Percentiles rank a stretch among this genome's conserved stretches.
Conservation (phyloP, 2,888 invertebrate species). For the Celastrina argiolus region DNA sequence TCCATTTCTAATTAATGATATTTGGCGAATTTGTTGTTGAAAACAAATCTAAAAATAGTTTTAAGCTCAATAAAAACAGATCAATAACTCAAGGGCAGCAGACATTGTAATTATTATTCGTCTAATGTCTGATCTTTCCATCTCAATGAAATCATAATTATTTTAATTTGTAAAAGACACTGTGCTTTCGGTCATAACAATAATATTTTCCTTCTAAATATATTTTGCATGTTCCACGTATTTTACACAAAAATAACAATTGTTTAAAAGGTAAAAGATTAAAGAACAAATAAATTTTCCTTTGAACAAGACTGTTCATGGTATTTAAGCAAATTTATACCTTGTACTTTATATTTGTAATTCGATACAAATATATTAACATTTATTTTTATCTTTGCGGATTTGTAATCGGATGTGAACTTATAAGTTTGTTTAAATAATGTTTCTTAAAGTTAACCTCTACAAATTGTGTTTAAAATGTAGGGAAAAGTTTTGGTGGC, state of each 20-base stretch:
- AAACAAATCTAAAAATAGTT: conserved; percentile 6
- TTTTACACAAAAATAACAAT: not conserved
- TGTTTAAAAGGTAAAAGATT: conserved; percentile 3
- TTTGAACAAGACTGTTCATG: not conserved
- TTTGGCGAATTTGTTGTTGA: not conserved
- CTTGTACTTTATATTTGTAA: conserved; percentile 5
- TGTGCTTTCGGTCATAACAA: not conserved
- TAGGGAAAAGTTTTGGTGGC: not conserved
- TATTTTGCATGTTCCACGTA: not conserved
- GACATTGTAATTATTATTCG: conserved; percentile 4
- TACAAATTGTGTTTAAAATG: not conserved
- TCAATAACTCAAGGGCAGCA: conserved; percentile 1
- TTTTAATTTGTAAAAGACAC: not conserved
- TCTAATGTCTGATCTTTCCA: not conserved
- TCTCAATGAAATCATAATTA: not conserved
- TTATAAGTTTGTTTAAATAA: conserved; percentile 17
- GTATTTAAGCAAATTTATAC: not conserved
- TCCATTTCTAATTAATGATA: not conserved
- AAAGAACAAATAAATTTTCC: not conserved
- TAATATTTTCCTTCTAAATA: not conserved
- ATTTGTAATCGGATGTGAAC: conserved; percentile 20
- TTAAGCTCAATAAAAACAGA: not conserved
- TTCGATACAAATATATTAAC: conserved; percentile 17
- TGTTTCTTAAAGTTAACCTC: not conserved
- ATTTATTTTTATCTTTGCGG: conserved; percentile 3